Evolutionary conservation across 1,140 invertebrate species (phyloP).

Genomic region (Bombyx mori): DNA sequence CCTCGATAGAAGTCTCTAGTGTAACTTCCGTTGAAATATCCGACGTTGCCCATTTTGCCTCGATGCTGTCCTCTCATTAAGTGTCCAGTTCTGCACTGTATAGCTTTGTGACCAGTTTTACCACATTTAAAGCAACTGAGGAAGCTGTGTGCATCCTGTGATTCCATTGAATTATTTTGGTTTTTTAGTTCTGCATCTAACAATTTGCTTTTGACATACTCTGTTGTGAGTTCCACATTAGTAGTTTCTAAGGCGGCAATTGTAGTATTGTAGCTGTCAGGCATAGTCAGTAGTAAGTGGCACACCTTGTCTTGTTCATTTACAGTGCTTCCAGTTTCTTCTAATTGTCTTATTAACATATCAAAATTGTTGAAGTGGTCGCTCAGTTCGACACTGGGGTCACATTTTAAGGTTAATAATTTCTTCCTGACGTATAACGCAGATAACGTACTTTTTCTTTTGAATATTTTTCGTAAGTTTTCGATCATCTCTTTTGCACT

Average conservation of each 20-base stretch:
- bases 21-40: no score
- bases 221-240: background rate
- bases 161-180: conserved; percentile 2
- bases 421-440: no score
- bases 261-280: background rate
- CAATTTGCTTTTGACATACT: conserved; percentile 9
- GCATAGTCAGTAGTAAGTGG: conserved; percentile 6
- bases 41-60: no score
- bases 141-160: conserved; percentile 5
- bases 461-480: no score
- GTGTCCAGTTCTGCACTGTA: background rate
- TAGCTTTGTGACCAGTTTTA: background rate
- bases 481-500: no score
- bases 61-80: no score
- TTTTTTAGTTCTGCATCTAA: conserved; percentile 11
- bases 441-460: no score
- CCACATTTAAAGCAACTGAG: background rate
- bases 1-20: no score
- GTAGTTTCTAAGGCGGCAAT: background rate
- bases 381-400: background rate
- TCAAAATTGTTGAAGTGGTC: conserved; percentile 7
- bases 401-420: background rate
- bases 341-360: conserved; percentile 2
- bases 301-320: conserved; percentile 8
- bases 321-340: conserved; percentile 3